Conservation (phyloP, 2,113 vertebrate species). For the Apodemus sylvaticus region DNA sequence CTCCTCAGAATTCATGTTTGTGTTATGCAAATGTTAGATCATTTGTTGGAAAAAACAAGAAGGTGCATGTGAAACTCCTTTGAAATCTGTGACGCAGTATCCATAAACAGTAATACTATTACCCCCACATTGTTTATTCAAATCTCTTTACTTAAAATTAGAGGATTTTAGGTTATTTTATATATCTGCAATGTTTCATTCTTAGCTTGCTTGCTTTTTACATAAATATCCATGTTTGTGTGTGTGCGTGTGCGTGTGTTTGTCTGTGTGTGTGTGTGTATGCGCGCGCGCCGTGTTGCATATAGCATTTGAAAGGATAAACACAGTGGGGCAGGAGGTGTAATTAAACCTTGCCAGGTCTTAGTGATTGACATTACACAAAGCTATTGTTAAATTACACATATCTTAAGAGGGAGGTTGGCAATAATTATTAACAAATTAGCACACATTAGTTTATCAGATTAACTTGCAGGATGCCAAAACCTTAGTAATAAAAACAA, state of each 20-base stretch:
- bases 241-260: not conserved
- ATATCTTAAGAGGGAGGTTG: slow-evolving; percentile 28
- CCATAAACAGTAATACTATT: slow-evolving; percentile 21
- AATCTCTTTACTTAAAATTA: not conserved
- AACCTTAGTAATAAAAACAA: slow-evolving; percentile 20
- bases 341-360: slow-evolving; percentile 55
- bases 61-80: not conserved
- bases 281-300: too few relatives aligned
- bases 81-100: slow-evolving; percentile 37
- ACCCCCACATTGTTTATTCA: not conserved
- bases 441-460: slow-evolving; percentile 44
- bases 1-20: not conserved
- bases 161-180: not conserved
- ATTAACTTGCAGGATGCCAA: slow-evolving; percentile 36
- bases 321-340: not conserved
- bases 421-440: slow-evolving; percentile 64
- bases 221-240: not conserved
- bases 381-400: slow-evolving; percentile 55
- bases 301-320: not conserved
- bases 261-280: not conserved
- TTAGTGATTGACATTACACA: slow-evolving; percentile 47
- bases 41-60: slow-evolving; percentile 16
- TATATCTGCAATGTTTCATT: not conserved
- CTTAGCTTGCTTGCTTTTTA: not conserved
- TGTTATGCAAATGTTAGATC: slow-evolving; percentile 12